Conservation (phyloP, 1,140 invertebrate species). For the Adoxophyes honmai region DNA sequence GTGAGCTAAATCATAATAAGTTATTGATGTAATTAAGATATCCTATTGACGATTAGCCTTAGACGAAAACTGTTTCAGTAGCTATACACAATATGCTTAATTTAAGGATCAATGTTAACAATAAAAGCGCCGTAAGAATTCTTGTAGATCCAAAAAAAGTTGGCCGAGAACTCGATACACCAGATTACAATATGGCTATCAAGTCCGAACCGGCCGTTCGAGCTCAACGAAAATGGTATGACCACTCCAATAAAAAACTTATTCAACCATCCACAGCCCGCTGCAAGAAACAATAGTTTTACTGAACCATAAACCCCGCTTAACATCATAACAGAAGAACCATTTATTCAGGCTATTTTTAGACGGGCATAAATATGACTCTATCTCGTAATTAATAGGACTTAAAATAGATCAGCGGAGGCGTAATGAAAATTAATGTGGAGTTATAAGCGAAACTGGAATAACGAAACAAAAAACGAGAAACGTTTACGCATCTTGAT, state of each 20-base stretch:
- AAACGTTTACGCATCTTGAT: neutral
- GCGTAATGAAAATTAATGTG: constrained; percentile 32
- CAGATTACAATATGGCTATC: neutral
- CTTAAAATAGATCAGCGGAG: constrained; percentile 35
- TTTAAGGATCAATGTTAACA: too few species aligned
- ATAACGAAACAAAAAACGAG: constrained; percentile 15
- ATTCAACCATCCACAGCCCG: neutral
- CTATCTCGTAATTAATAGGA: constrained; percentile 37
- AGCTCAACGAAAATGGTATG: neutral
- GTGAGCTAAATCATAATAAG: too few species aligned
- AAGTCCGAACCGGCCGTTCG: neutral
- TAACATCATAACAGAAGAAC: constrained; percentile 20
- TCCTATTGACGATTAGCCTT: too few species aligned
- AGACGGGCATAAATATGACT: constrained; percentile 30
- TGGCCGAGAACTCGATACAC: neutral
- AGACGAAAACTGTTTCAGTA: too few species aligned
- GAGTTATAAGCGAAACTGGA: constrained; percentile 31
- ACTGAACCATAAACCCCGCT: constrained; percentile 26
- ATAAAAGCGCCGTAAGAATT: neutral
- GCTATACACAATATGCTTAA: too few species aligned
- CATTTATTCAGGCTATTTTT: constrained; percentile 25
- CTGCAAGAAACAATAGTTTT: neutral
- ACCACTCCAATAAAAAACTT: constrained; percentile 2
- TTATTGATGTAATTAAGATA: too few species aligned
- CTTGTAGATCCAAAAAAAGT: neutral